Evolutionary conservation across 2,888 invertebrate species (phyloP).

Genomic region (Hedya salicella): DNA sequence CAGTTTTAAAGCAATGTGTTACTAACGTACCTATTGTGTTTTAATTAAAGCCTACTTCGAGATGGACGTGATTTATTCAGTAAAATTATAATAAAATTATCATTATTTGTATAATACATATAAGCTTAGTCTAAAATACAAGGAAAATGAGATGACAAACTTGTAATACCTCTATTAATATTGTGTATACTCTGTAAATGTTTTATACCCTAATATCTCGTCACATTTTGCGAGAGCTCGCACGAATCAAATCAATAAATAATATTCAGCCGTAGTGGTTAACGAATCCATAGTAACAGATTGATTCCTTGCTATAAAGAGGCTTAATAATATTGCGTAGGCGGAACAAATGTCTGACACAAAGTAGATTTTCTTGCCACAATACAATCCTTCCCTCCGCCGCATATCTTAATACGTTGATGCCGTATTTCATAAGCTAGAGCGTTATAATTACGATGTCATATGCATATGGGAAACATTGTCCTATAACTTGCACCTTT

Average conservation of each 20-base stretch:
- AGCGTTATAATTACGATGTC: conserved; percentile 9
- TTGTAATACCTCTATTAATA: too few species aligned
- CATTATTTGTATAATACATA: too few species aligned
- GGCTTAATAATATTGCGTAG: conserved; percentile 37
- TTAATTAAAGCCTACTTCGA: too few species aligned
- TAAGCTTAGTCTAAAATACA: too few species aligned
- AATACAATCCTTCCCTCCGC: conserved; percentile 39
- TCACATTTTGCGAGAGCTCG: background rate
- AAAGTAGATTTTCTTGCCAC: conserved; percentile 43
- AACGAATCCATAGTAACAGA: conserved; percentile 34
- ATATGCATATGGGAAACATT: too few species aligned
- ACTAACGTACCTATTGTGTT: too few species aligned
- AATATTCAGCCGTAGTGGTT: conserved; percentile 16
- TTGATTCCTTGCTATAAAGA: conserved; percentile 34
- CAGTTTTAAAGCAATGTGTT: too few species aligned
- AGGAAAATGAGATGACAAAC: too few species aligned
- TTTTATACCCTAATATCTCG: background rate
- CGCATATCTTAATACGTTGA: conserved; percentile 32
- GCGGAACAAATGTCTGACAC: conserved; percentile 38
- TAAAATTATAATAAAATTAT: too few species aligned
- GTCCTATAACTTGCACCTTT: too few species aligned
- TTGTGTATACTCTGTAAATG: background rate
- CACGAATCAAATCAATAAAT: conserved; percentile 13
- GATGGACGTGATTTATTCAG: too few species aligned
- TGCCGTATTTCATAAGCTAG: conserved; percentile 8